Evolutionary conservation across 2,888 invertebrate species (phyloP).

Genomic region (Pheosia tremula): DNA sequence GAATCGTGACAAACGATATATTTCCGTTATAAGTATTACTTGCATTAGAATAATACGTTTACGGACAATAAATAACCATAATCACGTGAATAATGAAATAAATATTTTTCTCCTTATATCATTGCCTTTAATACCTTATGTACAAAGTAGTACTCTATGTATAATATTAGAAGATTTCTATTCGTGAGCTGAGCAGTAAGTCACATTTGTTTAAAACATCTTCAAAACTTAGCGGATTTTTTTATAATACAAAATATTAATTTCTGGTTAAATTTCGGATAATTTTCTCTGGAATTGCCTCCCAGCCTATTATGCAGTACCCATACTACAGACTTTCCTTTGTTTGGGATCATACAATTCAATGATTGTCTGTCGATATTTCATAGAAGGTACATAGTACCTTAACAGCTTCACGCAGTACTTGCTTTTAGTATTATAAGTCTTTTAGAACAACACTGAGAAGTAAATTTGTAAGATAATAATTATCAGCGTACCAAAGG

Average conservation of each 20-base stretch:
- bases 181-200: background rate
- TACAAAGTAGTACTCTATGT: slow-evolving; percentile 23
- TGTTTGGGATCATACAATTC: too few relatives aligned
- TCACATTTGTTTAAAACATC: slow-evolving; percentile 11
- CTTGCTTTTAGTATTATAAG: slow-evolving; percentile 13
- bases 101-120: slow-evolving; percentile 28
- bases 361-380: too few relatives aligned
- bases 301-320: too few relatives aligned
- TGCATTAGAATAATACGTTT: too few relatives aligned
- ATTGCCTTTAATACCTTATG: slow-evolving; percentile 24
- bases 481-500: background rate
- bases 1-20: too few relatives aligned
- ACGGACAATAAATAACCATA: slow-evolving; percentile 27
- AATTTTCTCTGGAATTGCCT: too few relatives aligned
- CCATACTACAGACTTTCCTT: too few relatives aligned
- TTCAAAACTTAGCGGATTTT: slow-evolving; percentile 21
- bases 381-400: too few relatives aligned
- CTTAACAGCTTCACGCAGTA: background rate
- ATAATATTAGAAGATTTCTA: background rate
- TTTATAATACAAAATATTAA: slow-evolving; percentile 36
- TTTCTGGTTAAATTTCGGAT: slow-evolving; percentile 36
- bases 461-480: slow-evolving; percentile 10
- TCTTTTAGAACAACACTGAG: slow-evolving; percentile 14
- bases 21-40: too few relatives aligned
- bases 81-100: slow-evolving; percentile 30